These are phyloP conservation scores for Drosophila miranda DNA, from an alignment of 1,140 invertebrate genomes.

Conservation along the genomic window DNA sequence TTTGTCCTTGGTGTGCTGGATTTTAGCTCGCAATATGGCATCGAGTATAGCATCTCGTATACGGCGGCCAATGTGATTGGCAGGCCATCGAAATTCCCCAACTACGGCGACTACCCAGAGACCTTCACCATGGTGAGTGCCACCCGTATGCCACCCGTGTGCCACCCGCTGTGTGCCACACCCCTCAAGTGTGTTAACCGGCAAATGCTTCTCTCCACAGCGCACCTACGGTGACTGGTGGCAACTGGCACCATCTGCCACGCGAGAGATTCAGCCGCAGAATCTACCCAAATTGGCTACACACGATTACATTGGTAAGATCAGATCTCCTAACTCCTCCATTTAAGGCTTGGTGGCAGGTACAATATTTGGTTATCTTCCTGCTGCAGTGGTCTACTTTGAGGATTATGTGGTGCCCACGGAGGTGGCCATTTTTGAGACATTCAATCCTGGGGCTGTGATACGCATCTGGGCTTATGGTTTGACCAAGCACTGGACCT, in stretches of 20 bases:
- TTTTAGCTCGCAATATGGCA: slow-evolving; percentile 95
- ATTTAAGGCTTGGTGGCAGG: too few relatives aligned
- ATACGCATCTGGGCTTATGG: slow-evolving; percentile 90
- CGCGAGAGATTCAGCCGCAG: slow-evolving; percentile 88
- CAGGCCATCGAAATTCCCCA: slow-evolving; percentile 91
- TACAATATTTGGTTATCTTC: not conserved
- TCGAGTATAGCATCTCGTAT: slow-evolving; percentile 93
- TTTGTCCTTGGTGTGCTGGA: slow-evolving; percentile 88
- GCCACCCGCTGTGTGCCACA: slow-evolving; percentile 23
- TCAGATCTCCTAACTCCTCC: slow-evolving; percentile 25
- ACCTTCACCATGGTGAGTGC: slow-evolving; percentile 92
- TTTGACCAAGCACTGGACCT: slow-evolving; percentile 85
- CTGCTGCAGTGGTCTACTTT: slow-evolving; percentile 87
- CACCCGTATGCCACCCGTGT: slow-evolving; percentile 32
- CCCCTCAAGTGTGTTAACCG: slow-evolving; percentile 6
- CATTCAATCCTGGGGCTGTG: slow-evolving; percentile 94
- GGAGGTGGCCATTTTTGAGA: slow-evolving; percentile 92
- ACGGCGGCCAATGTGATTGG: slow-evolving; percentile 93
- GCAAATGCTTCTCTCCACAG: slow-evolving; percentile 83
- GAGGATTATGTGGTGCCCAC: slow-evolving; percentile 89
- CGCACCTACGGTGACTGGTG: slow-evolving; percentile 95
- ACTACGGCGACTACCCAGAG: slow-evolving; percentile 94
- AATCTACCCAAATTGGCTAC: slow-evolving; percentile 87
- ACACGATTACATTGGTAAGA: slow-evolving; percentile 93
- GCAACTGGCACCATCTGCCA: slow-evolving; percentile 89